A percentile compares a stretch with the other conserved stretches of the same genome.
Evolutionary conservation across 2,797 vertebrate genomes (phyloP).

Genomic region (Pseudomugil tenellus): DNA sequence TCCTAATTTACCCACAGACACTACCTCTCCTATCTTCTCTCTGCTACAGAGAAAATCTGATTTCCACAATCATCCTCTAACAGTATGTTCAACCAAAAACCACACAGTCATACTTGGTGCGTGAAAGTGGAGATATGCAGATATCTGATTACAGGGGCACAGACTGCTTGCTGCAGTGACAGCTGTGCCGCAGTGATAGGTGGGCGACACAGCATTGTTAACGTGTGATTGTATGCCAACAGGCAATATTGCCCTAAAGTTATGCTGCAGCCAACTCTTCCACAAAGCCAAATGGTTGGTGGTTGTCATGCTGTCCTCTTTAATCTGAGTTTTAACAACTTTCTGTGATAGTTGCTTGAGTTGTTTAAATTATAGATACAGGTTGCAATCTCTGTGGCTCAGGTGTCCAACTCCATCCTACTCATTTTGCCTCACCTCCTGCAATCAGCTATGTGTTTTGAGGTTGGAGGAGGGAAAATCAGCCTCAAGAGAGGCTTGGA

Average conservation of each 20-base stretch:
- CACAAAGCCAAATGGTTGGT: slow-evolving; percentile 74
- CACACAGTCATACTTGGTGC: slow-evolving; percentile 55
- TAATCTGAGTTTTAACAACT: slow-evolving; percentile 57
- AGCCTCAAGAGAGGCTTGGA: slow-evolving; percentile 58
- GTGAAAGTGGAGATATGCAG: slow-evolving; percentile 68
- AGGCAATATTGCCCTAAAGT: slow-evolving; percentile 77
- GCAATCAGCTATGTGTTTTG: slow-evolving; percentile 44
- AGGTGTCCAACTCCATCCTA: slow-evolving; percentile 38
- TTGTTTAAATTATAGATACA: slow-evolving; percentile 11
- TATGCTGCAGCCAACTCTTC: slow-evolving; percentile 73
- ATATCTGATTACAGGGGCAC: slow-evolving; percentile 70
- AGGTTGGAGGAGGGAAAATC: slow-evolving; percentile 37
- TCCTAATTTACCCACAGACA: slow-evolving; percentile 14
- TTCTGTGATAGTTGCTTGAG: slow-evolving; percentile 28
- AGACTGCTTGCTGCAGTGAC: slow-evolving; percentile 72
- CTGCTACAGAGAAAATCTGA: slow-evolving; percentile 29
- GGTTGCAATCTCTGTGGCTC: slow-evolving; percentile 14
- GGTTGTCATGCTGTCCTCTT: slow-evolving; percentile 59
- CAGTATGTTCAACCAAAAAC: slow-evolving; percentile 40
- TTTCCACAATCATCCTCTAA: slow-evolving; percentile 46
- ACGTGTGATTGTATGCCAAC: slow-evolving; percentile 74
- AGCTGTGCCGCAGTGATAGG: slow-evolving; percentile 77
- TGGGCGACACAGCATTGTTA: slow-evolving; percentile 75
- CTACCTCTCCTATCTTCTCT: slow-evolving; percentile 20
- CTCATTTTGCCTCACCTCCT: slow-evolving; percentile 32